phyloP scores from a whole-genome alignment of 2,113 vertebrate species.

The Promerops cafer region DNA sequence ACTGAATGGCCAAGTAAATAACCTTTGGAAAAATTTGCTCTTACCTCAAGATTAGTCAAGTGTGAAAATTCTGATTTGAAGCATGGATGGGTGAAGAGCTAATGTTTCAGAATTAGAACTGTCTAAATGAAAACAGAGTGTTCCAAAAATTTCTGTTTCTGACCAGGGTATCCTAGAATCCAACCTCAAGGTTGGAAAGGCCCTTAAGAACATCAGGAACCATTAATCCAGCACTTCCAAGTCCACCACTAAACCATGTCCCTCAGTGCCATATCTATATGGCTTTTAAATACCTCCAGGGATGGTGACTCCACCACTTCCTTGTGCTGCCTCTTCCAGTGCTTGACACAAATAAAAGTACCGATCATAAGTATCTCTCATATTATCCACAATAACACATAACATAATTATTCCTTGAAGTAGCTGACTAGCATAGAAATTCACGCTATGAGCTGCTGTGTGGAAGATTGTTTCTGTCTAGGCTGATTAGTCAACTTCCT shows the following conservation, averaged over 20 bases:
- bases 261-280: not conserved
- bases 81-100: not conserved
- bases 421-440: not conserved
- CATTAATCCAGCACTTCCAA: not conserved
- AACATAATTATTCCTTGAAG: not conserved
- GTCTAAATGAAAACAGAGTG: not conserved
- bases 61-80: constrained; percentile 11
- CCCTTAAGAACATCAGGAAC: not conserved
- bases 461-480: not conserved
- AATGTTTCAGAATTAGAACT: not conserved
- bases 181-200: not conserved
- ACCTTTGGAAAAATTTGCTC: not conserved
- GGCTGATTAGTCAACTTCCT: not conserved
- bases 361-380: not conserved
- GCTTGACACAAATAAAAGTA: not conserved
- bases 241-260: not conserved
- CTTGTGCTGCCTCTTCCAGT: not conserved
- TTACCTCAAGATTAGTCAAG: not conserved
- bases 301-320: not conserved
- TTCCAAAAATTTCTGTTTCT: not conserved
- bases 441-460: not conserved
- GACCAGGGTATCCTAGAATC: not conserved
- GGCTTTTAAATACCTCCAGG: not conserved
- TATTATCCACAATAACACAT: not conserved
- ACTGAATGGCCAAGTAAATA: not conserved